A percentile compares a stretch with the other conserved stretches of the same genome.
phyloP scores from a whole-genome alignment of 2,113 vertebrate genomes.

The Eubucco bourcierii region DNA sequence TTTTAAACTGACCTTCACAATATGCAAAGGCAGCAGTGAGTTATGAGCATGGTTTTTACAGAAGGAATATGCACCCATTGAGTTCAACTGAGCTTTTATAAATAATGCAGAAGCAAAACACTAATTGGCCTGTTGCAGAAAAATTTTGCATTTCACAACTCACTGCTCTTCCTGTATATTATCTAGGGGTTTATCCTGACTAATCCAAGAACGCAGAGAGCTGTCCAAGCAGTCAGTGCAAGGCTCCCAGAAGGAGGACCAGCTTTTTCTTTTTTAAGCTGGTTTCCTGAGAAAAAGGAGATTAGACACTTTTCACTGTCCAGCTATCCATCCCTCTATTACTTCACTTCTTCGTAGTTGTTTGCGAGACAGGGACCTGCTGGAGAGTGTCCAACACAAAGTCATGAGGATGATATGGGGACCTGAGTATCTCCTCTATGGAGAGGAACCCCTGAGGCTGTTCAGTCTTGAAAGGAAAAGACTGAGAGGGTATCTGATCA shows the following conservation, averaged over 20 bases:
- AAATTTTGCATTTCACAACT: conserved; percentile 28
- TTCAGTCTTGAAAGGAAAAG: too few species aligned
- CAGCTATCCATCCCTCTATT: not conserved
- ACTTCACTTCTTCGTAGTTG: not conserved
- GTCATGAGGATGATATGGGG: too few species aligned
- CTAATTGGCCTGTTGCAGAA: conserved; percentile 37
- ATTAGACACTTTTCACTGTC: not conserved
- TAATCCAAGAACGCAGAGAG: conserved; percentile 14
- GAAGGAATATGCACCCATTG: not conserved
- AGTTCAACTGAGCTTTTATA: conserved; percentile 25
- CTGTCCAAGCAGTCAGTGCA: not conserved
- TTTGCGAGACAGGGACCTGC: not conserved
- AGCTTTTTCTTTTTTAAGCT: not conserved
- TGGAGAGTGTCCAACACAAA: too few species aligned
- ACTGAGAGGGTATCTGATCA: too few species aligned
- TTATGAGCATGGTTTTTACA: not conserved
- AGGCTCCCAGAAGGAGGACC: not conserved
- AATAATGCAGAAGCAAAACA: conserved; percentile 37
- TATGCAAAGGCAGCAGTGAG: not conserved
- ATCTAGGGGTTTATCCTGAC: not conserved
- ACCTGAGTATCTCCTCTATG: too few species aligned
- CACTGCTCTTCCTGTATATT: not conserved
- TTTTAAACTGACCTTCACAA: conserved; percentile 3
- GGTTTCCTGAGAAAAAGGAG: not conserved
- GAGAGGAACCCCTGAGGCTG: too few species aligned